These are phyloP conservation scores for Corbicula japonica DNA, from an alignment of 2,888 invertebrate genomes.

Conservation along the genomic window DNA sequence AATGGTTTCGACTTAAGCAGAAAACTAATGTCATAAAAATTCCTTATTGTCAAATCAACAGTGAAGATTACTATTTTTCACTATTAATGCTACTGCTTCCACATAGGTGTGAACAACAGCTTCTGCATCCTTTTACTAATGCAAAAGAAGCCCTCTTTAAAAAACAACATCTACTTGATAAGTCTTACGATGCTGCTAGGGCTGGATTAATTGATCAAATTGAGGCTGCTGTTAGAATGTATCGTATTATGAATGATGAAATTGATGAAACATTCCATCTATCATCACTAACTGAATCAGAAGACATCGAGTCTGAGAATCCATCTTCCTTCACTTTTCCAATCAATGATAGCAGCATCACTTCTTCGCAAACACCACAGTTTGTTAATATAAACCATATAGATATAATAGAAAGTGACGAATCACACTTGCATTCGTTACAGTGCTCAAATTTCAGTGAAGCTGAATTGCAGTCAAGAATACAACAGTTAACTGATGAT, in stretches of 20 bases:
- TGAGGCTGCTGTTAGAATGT: constrained; percentile 21
- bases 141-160: constrained; percentile 41
- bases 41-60: constrained; percentile 19
- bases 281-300: too few relatives aligned
- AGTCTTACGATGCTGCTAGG: constrained; percentile 17
- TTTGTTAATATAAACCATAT: not conserved
- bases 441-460: constrained; percentile 11
- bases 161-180: constrained; percentile 25
- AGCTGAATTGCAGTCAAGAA: constrained; percentile 19
- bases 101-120: constrained; percentile 29
- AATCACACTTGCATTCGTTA: constrained; percentile 21
- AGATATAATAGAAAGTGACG: not conserved
- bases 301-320: too few relatives aligned
- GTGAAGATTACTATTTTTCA: constrained; percentile 41
- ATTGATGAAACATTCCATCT: constrained; percentile 21
- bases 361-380: not conserved
- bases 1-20: not conserved
- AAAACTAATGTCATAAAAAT: constrained; percentile 22
- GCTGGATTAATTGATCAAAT: constrained; percentile 30
- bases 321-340: too few relatives aligned
- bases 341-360: not conserved
- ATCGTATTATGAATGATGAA: constrained; percentile 8
- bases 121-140: constrained; percentile 10
- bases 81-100: constrained; percentile 39
- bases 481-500: constrained; percentile 16